A percentile compares a stretch with the other conserved stretches of the same genome.
phyloP scores from a whole-genome alignment of 1,140 invertebrate species.

The Diorhabda sublineata region DNA sequence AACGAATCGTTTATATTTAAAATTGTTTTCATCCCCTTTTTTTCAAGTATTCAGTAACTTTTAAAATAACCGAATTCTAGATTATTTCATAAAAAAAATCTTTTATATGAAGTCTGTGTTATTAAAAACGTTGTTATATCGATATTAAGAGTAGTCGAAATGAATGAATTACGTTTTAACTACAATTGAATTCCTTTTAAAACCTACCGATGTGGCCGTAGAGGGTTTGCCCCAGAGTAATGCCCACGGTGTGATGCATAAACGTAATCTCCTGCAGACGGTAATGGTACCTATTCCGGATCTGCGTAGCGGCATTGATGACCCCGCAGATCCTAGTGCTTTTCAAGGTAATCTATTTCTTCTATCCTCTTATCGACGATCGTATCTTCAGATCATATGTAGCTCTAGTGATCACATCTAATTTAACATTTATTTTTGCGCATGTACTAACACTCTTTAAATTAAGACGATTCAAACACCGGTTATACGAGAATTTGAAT shows the following conservation, averaged over 20 bases:
- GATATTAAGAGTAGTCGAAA: too few relatives aligned
- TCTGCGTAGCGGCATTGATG: slow-evolving; percentile 71
- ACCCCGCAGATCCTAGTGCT: slow-evolving; percentile 51
- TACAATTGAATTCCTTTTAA: slow-evolving; percentile 4
- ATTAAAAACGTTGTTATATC: too few relatives aligned
- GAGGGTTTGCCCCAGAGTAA: slow-evolving; percentile 61
- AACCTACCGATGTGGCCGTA: slow-evolving; percentile 27
- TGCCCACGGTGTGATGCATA: slow-evolving; percentile 78
- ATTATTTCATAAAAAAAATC: too few relatives aligned
- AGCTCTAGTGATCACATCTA: background rate
- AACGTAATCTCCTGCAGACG: slow-evolving; percentile 73
- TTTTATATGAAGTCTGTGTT: too few relatives aligned
- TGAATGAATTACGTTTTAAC: background rate
- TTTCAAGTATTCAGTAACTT: too few relatives aligned
- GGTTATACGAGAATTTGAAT: background rate
- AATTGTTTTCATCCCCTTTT: too few relatives aligned
- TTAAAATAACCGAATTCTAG: too few relatives aligned
- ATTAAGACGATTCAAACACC: background rate
- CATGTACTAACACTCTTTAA: background rate
- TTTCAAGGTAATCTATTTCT: slow-evolving; percentile 55
- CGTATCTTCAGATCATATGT: background rate
- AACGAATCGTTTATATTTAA: too few relatives aligned
- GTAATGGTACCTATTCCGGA: slow-evolving; percentile 74
- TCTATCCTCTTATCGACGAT: background rate
- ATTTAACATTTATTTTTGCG: background rate